Evolutionary conservation across 2,113 vertebrate genomes (phyloP), one percentile per base, ranked within the genome.

Genomic region (Hystrix cristata): DNA sequence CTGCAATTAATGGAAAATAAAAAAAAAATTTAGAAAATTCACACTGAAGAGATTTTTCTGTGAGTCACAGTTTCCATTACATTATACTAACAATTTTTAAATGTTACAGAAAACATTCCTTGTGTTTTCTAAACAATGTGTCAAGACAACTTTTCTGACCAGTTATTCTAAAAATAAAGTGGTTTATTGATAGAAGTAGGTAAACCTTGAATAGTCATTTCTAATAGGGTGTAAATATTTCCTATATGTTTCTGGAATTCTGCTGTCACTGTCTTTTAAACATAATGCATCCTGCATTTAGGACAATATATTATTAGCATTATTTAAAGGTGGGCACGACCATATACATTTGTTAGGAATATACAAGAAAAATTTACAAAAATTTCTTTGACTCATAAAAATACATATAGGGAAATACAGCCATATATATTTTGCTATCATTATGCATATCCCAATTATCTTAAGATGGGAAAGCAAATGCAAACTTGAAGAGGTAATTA

Each of bases 101-200:
- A 74, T 53, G 29, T n/a, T 76, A 57, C 21, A 55, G 13, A 11
- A 86, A n/a, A 34, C 3, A 18, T 19, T 87, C 69, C 25, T 87
- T 92, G 1, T 62, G 4, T 57, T 83, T 87, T 86, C 19, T 29
- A 64, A 93, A 87, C 57, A 38, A 43, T 53, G 13, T 64, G 31
- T 87, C 29, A 31, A 55, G 87, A 43, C 7, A 67, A 9, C 6
- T 82, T 92, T 65, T 92, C 76, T 64, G 23, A 76, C 0, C 7
- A 86, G 55, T 60, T 86, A n/a, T 51, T 76, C 4, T 62, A 79
- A 23, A 94, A 92, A 53, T 71, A 92, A 80, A 95, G 72, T 90
- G 19, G 25, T 91, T 91, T 97, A 74, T 8, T 95, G 38, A 55
- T 90, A 31, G 2, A 97, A 82, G 29, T 83, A 81, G 1, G 15